Base-by-base conservation (phyloP, 1,140 invertebrate species). In the Camponotus floridanus region DNA sequence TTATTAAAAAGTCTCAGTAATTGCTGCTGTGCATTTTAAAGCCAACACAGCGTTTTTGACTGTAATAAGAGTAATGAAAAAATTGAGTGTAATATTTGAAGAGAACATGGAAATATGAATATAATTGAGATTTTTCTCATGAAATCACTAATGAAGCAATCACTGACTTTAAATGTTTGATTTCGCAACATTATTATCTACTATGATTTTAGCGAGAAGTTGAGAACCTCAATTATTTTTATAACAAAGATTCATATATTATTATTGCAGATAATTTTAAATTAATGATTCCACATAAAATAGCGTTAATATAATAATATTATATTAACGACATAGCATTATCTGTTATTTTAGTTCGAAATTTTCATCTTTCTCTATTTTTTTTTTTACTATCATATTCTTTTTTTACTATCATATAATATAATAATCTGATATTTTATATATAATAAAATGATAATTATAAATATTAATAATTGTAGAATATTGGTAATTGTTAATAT, bases 1-100 rank as follows among this genome's bases (percentile, higher is more conserved):
- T 61, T 76, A 4, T 21, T 76, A 42, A 62, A 33, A 65, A 36
- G 45, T 45, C n/a, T 62, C 13, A 11, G 57, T 76, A 61, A 62
- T 76, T 61, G 18, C 39, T 31, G 36, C 21, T 76, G 13, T 3
- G 57, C 31, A 15, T 8, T 76, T 31, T 45, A 45, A 62, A 31
- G 64, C 26, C 21, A 36, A 18, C 62, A 18, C 18, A 71, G 9
- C 18, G 11, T 73, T 51, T 73, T 73, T 73, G 18, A 5, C 1
- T 42, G 21, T 76, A 76, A 62, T 26, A 26, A 26, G 26, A 26
- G 26, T 26, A 26, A 26, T 26, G 26, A 26, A 26, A 26, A 26
- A 26, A 26, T 26, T 26, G 26, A 26, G 26, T 26, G 26, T 26
- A 26, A 26, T 26, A 26, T 26, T 26, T 26, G 26, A 26, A 61